phyloP scores from a whole-genome alignment of 1,140 invertebrate genomes.

The Hestina assimilis region DNA sequence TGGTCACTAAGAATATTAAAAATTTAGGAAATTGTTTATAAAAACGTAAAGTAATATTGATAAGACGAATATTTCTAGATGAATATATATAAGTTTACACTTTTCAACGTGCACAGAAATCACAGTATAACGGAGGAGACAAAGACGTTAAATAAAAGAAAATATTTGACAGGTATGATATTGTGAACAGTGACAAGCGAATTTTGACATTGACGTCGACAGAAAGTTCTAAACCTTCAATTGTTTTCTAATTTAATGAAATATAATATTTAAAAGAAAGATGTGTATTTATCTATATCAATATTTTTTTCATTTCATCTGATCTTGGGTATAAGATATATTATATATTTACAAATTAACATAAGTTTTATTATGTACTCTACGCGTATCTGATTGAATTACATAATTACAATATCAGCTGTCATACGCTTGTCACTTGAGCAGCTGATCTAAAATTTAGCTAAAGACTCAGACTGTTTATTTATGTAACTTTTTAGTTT shows the following conservation, averaged over 20 bases:
- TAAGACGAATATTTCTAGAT: not conserved
- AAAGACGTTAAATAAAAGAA: conserved; percentile 22
- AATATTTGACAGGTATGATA: conserved; percentile 8
- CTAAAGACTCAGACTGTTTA: conserved; percentile 29
- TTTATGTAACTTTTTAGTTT: conserved; percentile 56
- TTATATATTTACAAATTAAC: not conserved
- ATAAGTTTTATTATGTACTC: not conserved
- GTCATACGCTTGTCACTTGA: conserved; percentile 18
- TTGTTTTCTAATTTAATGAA: too few relatives aligned
- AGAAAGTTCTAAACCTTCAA: too few relatives aligned
- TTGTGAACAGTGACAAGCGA: not conserved
- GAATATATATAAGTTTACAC: not conserved
- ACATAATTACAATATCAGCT: conserved; percentile 15
- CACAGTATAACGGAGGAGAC: conserved; percentile 4
- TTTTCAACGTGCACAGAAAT: conserved; percentile 12
- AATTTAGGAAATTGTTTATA: not conserved
- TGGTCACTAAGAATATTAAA: conserved; percentile 43
- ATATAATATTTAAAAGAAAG: too few relatives aligned
- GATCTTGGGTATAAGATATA: not conserved
- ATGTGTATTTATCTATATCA: too few relatives aligned
- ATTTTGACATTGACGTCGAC: conserved; percentile 15
- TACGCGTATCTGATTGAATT: conserved; percentile 2
- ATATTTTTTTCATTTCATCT: not conserved
- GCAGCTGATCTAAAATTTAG: conserved; percentile 46
- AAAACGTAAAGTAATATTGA: not conserved